Evolutionary conservation across 1,140 invertebrate species (phyloP).

Genomic region (Eurosta solidaginis): DNA sequence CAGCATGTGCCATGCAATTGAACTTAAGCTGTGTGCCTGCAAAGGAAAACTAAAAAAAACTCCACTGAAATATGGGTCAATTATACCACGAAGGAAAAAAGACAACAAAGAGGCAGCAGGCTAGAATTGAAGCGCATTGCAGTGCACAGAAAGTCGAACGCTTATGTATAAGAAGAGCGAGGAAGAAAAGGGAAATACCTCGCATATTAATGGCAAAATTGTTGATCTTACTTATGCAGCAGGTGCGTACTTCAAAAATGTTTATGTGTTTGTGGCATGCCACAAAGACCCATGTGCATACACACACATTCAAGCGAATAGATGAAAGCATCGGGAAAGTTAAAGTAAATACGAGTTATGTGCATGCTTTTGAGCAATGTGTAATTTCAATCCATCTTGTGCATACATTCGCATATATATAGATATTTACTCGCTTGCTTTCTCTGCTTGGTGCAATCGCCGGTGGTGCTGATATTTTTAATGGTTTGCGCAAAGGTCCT

Average conservation of each 20-base stretch:
- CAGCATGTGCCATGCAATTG: conserved; percentile 25
- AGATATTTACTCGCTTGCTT: too few relatives aligned
- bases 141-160: neutral
- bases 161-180: neutral
- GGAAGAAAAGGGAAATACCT: neutral
- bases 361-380: too few relatives aligned
- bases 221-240: conserved; percentile 22
- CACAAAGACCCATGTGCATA: neutral
- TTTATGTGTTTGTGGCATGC: neutral
- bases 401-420: too few relatives aligned
- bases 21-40: conserved; percentile 11
- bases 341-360: too few relatives aligned
- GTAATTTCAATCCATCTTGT: too few relatives aligned
- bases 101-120: neutral
- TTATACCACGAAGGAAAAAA: too few relatives aligned
- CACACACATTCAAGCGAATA: neutral
- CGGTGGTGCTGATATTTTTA: too few relatives aligned
- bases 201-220: conserved; percentile 25
- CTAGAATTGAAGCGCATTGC: neutral
- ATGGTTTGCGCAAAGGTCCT: too few relatives aligned
- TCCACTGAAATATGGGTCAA: conserved; percentile 28
- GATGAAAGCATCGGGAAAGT: too few relatives aligned
- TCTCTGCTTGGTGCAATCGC: too few relatives aligned
- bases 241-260: neutral
- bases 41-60: neutral